Evolutionary conservation across 1,140 invertebrate genomes (phyloP).

Genomic region (Radopholus similis): DNA sequence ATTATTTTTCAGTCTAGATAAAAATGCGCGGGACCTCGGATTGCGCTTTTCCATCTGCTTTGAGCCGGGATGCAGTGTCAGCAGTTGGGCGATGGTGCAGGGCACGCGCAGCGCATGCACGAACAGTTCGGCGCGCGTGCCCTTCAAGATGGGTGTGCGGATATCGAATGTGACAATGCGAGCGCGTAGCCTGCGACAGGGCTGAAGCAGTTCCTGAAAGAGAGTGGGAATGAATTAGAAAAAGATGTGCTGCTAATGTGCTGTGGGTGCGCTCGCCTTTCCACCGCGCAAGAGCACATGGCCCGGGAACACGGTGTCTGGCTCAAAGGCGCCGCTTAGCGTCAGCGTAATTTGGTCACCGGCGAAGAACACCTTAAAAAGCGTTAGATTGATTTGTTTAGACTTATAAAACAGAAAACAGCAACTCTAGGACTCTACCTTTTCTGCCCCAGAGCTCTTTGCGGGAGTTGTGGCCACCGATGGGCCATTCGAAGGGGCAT

Average conservation of each 20-base stretch:
- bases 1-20: neutral
- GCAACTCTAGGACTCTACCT: neutral
- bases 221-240: slow-evolving; percentile 1
- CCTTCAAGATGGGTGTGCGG: slow-evolving; percentile 73
- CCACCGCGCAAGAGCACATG: slow-evolving; percentile 53
- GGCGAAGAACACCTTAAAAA: slow-evolving; percentile 72
- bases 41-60: slow-evolving; percentile 51
- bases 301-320: slow-evolving; percentile 77
- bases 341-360: slow-evolving; percentile 84
- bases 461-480: slow-evolving; percentile 62
- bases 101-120: slow-evolving; percentile 68
- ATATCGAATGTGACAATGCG: slow-evolving; percentile 69
- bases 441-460: neutral
- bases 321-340: slow-evolving; percentile 70
- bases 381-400: neutral
- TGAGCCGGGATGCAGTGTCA: slow-evolving; percentile 62
- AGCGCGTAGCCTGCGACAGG: slow-evolving; percentile 24
- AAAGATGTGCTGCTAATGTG: neutral
- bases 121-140: slow-evolving; percentile 66
- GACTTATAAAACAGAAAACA: neutral
- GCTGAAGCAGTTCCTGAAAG: slow-evolving; percentile 37
- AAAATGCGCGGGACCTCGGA: slow-evolving; percentile 36
- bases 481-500: neutral
- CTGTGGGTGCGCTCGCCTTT: slow-evolving; percentile 18
- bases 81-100: slow-evolving; percentile 78